phyloP scores from a whole-genome alignment of 1,140 invertebrate species.

The Caenorhabditis brenneri region DNA sequence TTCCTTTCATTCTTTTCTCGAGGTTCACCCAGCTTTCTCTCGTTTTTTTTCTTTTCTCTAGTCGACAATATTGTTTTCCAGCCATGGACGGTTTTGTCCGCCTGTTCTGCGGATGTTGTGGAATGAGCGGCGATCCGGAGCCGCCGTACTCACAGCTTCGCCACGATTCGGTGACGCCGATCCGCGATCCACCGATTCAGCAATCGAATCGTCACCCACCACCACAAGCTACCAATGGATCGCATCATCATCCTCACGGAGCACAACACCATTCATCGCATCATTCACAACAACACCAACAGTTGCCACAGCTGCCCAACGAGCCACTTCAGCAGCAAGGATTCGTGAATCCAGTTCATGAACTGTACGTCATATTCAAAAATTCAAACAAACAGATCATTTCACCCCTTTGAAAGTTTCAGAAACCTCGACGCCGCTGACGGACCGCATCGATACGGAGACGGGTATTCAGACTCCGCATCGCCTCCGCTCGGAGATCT shows the following conservation, averaged over 20 bases:
- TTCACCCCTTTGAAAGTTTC: not conserved
- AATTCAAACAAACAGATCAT: not conserved
- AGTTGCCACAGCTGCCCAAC: not conserved
- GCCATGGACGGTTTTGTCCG: not conserved
- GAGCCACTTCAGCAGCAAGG: not conserved
- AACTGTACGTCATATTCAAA: not conserved
- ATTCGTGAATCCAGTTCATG: slow-evolving; percentile 30
- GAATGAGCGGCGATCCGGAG: not conserved
- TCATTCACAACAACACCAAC: not conserved
- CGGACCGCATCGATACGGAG: not conserved
- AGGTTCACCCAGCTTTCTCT: not conserved
- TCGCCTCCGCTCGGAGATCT: not conserved
- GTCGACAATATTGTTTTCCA: not conserved
- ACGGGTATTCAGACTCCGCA: not conserved
- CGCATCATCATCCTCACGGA: not conserved
- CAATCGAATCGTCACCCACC: not conserved
- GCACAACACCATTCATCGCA: not conserved
- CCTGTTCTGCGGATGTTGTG: slow-evolving; percentile 31
- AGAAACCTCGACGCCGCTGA: not conserved
- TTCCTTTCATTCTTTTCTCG: not conserved
- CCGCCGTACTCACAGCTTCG: slow-evolving; percentile 17
- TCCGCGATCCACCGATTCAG: slow-evolving; percentile 6
- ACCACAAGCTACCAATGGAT: not conserved
- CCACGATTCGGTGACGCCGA: not conserved
- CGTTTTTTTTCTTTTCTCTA: not conserved